phyloP scores from a whole-genome alignment of 2,113 vertebrate genomes.

The Nesogale talazaci region DNA sequence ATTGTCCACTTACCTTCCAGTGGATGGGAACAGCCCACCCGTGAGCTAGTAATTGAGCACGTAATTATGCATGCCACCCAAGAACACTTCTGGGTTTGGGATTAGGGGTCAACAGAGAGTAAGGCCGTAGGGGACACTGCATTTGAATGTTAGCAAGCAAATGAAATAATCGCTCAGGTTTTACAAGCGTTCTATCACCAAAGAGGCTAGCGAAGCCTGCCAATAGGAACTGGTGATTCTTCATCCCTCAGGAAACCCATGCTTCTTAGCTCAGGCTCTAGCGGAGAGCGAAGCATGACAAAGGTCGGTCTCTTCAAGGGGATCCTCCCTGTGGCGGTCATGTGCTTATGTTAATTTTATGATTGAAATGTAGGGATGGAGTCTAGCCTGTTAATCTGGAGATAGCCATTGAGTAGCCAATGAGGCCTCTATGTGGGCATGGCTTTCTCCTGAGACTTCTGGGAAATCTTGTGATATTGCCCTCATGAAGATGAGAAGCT shows the following conservation, averaged over 20 bases:
- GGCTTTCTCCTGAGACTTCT: too few species aligned
- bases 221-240: background rate
- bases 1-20: background rate
- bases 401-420: too few species aligned
- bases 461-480: too few species aligned
- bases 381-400: too few species aligned
- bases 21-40: background rate
- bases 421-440: too few species aligned
- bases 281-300: background rate
- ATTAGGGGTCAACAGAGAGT: background rate
- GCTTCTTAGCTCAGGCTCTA: background rate
- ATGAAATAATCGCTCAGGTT: background rate
- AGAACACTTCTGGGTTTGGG: background rate
- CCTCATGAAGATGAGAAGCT: too few species aligned
- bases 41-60: background rate
- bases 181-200: background rate
- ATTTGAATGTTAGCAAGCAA: background rate
- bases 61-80: background rate
- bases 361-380: too few species aligned
- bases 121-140: background rate
- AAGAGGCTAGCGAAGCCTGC: background rate
- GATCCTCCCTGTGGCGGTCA: too few species aligned
- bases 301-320: background rate
- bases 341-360: too few species aligned
- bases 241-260: background rate